phyloP scores from a whole-genome alignment of 2,888 invertebrate genomes.

The Ormyrus rosae region DNA sequence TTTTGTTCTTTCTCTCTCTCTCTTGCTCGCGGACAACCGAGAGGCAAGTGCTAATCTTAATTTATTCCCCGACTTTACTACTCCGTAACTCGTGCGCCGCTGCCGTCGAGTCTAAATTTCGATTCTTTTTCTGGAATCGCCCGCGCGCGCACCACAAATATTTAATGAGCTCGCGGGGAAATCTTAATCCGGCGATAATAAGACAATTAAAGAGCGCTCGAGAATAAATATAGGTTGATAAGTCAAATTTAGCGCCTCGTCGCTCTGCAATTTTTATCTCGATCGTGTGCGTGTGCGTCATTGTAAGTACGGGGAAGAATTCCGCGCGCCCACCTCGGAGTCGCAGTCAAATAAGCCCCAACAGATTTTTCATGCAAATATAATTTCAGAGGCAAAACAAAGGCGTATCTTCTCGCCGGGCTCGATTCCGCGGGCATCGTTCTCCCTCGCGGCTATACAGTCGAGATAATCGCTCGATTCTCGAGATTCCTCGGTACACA shows the following conservation, averaged over 20 bases:
- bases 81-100: constrained; percentile 16
- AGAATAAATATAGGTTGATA: constrained; percentile 13
- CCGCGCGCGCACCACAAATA: too few relatives aligned
- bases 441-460: constrained; percentile 27
- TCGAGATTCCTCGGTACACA: constrained; percentile 32
- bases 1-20: neutral
- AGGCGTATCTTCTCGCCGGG: constrained; percentile 31
- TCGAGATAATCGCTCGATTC: constrained; percentile 51
- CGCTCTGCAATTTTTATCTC: constrained; percentile 25
- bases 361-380: constrained; percentile 27
- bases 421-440: constrained; percentile 37
- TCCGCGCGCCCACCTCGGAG: neutral
- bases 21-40: neutral
- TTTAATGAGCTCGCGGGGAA: neutral
- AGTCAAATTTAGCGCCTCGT: constrained; percentile 38
- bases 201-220: constrained; percentile 16
- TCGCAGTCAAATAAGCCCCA: constrained; percentile 19
- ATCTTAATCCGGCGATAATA: constrained; percentile 43
- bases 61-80: neutral
- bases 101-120: neutral
- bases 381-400: neutral
- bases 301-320: neutral
- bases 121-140: too few relatives aligned
- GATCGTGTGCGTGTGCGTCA: neutral
- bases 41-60: too few relatives aligned